These are phyloP conservation scores for Ophion costatus DNA, from an alignment of 2,888 invertebrate species.

Conservation along the genomic window DNA sequence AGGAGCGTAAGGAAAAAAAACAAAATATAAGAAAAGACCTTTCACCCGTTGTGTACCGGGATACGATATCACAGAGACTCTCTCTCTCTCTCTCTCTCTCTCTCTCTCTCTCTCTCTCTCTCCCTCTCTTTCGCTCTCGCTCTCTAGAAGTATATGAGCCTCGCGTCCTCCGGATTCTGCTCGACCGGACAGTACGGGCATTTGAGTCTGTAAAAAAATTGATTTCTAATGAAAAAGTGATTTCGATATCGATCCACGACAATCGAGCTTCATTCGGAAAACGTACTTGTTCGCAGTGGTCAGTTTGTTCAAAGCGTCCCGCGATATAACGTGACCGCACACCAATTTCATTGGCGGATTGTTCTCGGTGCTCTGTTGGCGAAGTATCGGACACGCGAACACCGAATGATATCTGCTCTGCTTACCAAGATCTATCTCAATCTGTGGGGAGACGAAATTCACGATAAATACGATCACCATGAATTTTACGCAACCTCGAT, in stretches of 20 bases:
- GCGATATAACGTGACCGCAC: constrained; percentile 99
- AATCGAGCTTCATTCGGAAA: constrained; percentile 70
- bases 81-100: background rate
- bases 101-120: constrained; percentile 74
- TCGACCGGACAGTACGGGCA: constrained; percentile 99
- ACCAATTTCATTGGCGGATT: constrained; percentile 99
- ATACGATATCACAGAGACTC: constrained; percentile 34
- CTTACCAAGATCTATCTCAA: constrained; percentile 96
- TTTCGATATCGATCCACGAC: constrained; percentile 74
- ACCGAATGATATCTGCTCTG: constrained; percentile 98
- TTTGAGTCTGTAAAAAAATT: constrained; percentile 91
- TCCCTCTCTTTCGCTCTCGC: background rate
- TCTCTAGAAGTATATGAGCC: constrained; percentile 94
- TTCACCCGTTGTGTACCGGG: constrained; percentile 3
- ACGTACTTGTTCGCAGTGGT: constrained; percentile 96
- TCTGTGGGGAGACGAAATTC: constrained; percentile 85
- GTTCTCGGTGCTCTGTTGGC: constrained; percentile 97
- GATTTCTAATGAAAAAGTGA: constrained; percentile 77
- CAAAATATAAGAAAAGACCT: background rate
- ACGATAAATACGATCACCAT: background rate
- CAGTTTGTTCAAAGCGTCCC: constrained; percentile 98
- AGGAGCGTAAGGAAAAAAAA: background rate
- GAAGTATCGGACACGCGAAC: constrained; percentile 98
- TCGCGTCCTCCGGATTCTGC: constrained; percentile 96
- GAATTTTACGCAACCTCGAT: background rate